Conservation (phyloP, 1,140 invertebrate species). For the Diplogasteroides magnus region DNA sequence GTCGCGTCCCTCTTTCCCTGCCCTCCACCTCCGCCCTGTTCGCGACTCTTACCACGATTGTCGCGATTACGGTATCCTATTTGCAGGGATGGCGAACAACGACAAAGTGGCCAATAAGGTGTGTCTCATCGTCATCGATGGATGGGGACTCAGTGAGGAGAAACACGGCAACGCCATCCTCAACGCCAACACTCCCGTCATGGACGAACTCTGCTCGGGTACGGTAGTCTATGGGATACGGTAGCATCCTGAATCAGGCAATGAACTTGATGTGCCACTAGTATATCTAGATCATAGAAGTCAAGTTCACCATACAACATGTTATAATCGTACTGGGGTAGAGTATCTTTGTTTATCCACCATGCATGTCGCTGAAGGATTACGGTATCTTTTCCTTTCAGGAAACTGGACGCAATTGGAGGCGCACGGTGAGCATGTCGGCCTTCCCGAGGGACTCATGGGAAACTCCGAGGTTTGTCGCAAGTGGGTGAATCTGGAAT, state of each 20-base stretch:
- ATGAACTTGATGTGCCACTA: no score
- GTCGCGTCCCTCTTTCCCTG: no score
- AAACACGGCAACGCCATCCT: constrained; percentile 57
- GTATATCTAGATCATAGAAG: no score
- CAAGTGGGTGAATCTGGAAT: background rate
- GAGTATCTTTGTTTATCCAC: no score
- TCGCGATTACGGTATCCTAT: no score
- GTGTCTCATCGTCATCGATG: constrained; percentile 59
- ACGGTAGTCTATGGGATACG: background rate
- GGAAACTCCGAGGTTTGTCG: constrained; percentile 58
- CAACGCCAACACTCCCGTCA: constrained; percentile 58
- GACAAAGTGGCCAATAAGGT: constrained; percentile 52
- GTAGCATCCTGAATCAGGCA: background rate
- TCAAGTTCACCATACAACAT: no score
- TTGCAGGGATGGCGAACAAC: constrained; percentile 41
- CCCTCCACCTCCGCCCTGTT: no score
- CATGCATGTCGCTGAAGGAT: no score
- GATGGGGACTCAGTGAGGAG: constrained; percentile 57
- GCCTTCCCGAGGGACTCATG: constrained; percentile 60
- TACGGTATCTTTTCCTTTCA: no score
- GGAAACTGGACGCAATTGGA: constrained; percentile 58
- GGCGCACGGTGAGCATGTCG: constrained; percentile 59
- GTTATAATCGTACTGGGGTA: no score
- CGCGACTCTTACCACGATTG: no score
- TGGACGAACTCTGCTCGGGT: constrained; percentile 54